phyloP scores from a whole-genome alignment of 2,888 invertebrate genomes.

The Tinea trinotella region DNA sequence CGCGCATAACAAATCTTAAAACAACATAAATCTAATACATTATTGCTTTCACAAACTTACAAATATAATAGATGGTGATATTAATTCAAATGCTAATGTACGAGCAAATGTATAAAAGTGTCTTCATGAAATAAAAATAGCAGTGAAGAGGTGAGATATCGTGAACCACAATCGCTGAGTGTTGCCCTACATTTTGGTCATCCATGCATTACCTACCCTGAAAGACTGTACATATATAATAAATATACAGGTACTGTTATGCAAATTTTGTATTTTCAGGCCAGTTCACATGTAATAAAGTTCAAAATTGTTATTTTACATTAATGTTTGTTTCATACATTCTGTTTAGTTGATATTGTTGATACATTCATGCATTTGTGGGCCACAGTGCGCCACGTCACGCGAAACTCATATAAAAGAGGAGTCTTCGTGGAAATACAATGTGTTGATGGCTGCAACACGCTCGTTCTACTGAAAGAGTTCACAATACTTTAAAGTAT shows the following conservation, averaged over 20 bases:
- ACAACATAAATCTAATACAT: constrained; percentile 8
- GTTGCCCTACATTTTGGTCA: constrained; percentile 12
- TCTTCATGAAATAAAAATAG: constrained; percentile 5
- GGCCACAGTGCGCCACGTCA: constrained; percentile 31
- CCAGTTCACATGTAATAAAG: neutral
- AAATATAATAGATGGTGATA: neutral
- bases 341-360: constrained; percentile 4
- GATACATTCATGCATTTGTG: neutral
- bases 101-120: no score
- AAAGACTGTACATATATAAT: neutral
- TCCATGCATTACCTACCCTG: constrained; percentile 7
- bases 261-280: neutral
- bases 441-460: constrained; percentile 34
- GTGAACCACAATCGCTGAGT: constrained; percentile 9
- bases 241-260: no score
- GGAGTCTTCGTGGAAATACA: constrained; percentile 39
- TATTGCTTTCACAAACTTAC: neutral
- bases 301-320: neutral
- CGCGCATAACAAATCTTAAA: neutral
- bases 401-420: constrained; percentile 37
- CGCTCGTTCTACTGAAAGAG: constrained; percentile 39
- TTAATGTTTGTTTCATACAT: neutral
- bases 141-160: constrained; percentile 10
- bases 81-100: no score
- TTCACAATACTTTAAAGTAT: constrained; percentile 31